These are phyloP conservation scores for Drosophila neotestacea DNA, from an alignment of 2,888 invertebrate species.

Conservation along the genomic window DNA sequence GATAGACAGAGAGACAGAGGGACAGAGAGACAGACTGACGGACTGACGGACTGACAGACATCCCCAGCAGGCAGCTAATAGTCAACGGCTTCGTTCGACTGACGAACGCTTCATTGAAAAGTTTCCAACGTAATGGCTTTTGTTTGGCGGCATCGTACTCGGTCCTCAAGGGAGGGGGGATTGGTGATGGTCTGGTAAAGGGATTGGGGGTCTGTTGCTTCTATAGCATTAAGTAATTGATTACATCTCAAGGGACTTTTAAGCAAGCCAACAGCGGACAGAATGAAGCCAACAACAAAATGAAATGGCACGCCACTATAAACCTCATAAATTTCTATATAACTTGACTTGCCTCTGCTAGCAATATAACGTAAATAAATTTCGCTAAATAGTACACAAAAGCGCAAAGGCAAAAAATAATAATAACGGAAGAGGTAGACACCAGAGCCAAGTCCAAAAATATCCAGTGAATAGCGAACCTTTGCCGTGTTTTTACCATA, in stretches of 20 bases:
- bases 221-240: conserved; percentile 85
- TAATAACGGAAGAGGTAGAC: conserved; percentile 36
- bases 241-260: conserved; percentile 84
- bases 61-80: conserved; percentile 70
- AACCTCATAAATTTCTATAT: conserved; percentile 81
- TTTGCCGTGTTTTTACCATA: conserved; percentile 76
- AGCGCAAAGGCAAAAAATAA: conserved; percentile 29
- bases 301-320: conserved; percentile 78
- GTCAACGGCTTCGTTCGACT: conserved; percentile 69
- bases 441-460: conserved; percentile 30
- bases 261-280: conserved; percentile 66
- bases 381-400: conserved; percentile 67
- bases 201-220: conserved; percentile 40
- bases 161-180: conserved; percentile 15
- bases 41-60: conserved; percentile 51
- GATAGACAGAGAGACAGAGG: conserved; percentile 31
- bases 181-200: not conserved
- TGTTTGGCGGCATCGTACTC: conserved; percentile 62
- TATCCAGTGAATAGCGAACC: conserved; percentile 54
- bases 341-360: conserved; percentile 70
- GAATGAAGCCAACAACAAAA: conserved; percentile 50
- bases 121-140: conserved; percentile 82
- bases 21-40: conserved; percentile 40
- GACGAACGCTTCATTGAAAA: conserved; percentile 82
- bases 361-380: conserved; percentile 76